phyloP scores from a whole-genome alignment of 2,113 vertebrate species.

The Gobius niger region DNA sequence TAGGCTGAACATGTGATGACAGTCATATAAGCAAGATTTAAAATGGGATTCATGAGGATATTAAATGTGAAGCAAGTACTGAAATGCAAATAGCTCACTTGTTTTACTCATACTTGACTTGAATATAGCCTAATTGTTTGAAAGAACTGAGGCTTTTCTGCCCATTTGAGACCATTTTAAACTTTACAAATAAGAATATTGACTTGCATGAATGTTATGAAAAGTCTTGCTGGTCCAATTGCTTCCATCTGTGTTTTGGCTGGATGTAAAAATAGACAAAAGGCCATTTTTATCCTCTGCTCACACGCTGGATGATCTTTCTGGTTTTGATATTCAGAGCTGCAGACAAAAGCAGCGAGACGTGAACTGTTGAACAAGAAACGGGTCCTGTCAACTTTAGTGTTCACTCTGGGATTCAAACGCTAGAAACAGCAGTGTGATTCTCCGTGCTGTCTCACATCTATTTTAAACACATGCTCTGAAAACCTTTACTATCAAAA shows the following conservation, averaged over 20 bases:
- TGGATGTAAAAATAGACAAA: conserved; percentile 60
- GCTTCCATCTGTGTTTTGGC: conserved; percentile 47
- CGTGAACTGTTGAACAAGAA: conserved; percentile 19
- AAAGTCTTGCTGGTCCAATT: conserved; percentile 27
- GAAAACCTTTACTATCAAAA: conserved; percentile 32
- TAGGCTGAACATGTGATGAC: neutral
- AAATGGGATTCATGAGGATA: neutral
- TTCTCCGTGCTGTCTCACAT: conserved; percentile 21
- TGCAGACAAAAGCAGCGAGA: conserved; percentile 24
- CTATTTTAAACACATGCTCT: conserved; percentile 29
- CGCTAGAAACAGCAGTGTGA: conserved; percentile 6
- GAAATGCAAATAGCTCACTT: neutral
- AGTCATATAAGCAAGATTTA: neutral
- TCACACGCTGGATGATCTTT: conserved; percentile 20
- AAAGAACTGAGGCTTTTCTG: neutral
- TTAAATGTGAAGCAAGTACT: neutral
- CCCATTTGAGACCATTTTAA: neutral
- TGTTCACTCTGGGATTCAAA: conserved; percentile 45
- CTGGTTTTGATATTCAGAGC: conserved; percentile 54
- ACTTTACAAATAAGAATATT: neutral
- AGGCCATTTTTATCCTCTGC: conserved; percentile 28
- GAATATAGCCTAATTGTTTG: too few relatives aligned
- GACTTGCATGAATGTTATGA: neutral
- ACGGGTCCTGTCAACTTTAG: conserved; percentile 39
- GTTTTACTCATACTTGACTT: too few relatives aligned